Base-by-base conservation (phyloP, 2,113 vertebrate genomes). In the Rutilus rutilus region DNA sequence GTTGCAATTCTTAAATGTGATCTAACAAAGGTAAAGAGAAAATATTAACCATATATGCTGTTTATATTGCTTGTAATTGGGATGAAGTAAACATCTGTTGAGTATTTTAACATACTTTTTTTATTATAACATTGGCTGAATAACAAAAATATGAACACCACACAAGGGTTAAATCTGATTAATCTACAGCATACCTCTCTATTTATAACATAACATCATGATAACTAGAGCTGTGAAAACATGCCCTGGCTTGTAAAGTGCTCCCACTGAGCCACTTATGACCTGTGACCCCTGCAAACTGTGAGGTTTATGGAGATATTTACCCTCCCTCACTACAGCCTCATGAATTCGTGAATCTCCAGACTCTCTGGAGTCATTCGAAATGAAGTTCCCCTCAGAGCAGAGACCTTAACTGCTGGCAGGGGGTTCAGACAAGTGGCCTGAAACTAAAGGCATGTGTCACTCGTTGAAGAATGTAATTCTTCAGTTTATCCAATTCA, bases 251-350 rank as follows among this genome's bases (percentile, higher is more conserved):
- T 4, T 73, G 62, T 65, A 59, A 77, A 73, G 64, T 62, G 75
- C 54, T 36, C 36, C 12, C n/a, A 57, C 23, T n/a, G 36, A 85
- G 52, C 10, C n/a, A 25, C 30, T 75, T 54, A 10, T n/a, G 25
- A 78, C 39, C 30, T 59, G 67, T 60, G 45, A 87, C 59, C 77
- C 67, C 42, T 39, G 76, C 33, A 69, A 62, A 57, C 57, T 50
- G n/a, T 59, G 21, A 65, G 30, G 82, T 81, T 57, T 57, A 54
- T n/a, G 60, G 73, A 85, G 82, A 74, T 42, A 21, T 64, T 83
- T 83, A 42, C 27, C 6, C 5, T 65, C 74, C 39, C 30, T 64
- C 19, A 45, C 25, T 21, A 30, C 30, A 67, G 83, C 54, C 83
- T 83, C 15, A 19, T 67, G 64, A 19, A 67, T 75, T 73, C 25